These are phyloP conservation scores for Ditylenchus weischeri DNA, from an alignment of 2,888 invertebrate species.

Conservation along the genomic window DNA sequence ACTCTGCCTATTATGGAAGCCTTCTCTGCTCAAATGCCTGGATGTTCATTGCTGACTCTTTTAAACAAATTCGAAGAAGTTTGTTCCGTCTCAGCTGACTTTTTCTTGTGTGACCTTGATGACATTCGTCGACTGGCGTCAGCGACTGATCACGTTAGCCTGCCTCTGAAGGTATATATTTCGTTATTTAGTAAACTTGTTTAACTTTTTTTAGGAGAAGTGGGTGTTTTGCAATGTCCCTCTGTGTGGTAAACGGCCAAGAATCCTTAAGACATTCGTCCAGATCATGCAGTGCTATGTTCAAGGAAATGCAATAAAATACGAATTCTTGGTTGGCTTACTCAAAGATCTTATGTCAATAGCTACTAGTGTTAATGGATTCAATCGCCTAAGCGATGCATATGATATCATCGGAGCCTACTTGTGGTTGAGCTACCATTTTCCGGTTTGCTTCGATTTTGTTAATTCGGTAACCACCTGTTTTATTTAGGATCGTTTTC, in stretches of 20 bases:
- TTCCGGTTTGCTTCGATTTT: conserved; percentile 20
- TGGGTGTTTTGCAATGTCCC: conserved; percentile 97
- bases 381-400: conserved; percentile 79
- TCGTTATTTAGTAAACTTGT: too few relatives aligned
- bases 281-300: conserved; percentile 69
- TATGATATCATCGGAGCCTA: conserved; percentile 81
- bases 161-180: conserved; percentile 71
- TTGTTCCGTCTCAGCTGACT: conserved; percentile 73
- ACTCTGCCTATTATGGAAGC: conserved; percentile 59
- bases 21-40: conserved; percentile 73
- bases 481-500: conserved; percentile 30
- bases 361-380: conserved; percentile 78
- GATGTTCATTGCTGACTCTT: conserved; percentile 82
- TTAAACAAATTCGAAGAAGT: conserved; percentile 92
- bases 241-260: conserved; percentile 78
- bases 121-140: conserved; percentile 94
- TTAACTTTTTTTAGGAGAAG: conserved; percentile 63
- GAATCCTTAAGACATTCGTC: conserved; percentile 87
- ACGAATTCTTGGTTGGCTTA: conserved; percentile 75
- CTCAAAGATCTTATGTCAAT: conserved; percentile 83
- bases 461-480: neutral
- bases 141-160: conserved; percentile 85
- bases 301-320: conserved; percentile 73
- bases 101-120: conserved; percentile 88
- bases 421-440: conserved; percentile 67